Base-by-base conservation (phyloP, 1,140 invertebrate species). In the Heterodera schachtii region DNA sequence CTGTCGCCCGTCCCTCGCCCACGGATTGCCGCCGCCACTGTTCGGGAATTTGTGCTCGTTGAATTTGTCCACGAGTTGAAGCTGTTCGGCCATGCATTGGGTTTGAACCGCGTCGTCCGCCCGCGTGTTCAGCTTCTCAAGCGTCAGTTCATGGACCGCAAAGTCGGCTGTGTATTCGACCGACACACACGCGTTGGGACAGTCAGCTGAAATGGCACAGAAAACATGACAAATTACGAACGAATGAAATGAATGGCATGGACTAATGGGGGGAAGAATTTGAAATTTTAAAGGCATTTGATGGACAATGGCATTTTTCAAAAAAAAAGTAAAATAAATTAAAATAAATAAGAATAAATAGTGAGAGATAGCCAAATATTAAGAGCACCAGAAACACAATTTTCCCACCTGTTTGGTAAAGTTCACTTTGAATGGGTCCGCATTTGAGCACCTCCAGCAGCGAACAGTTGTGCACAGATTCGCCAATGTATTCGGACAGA, bases 81-180 rank as follows among this genome's bases (percentile, higher is more conserved):
- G 79, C 21, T 82, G 78, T 73, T 82, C 81, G 16, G 57, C 57
- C 44, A 73, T 74, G n/a, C n/a, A 69, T 3, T 21, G 31, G 43
- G 8, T 74, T 3, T 81, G 13, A n/a, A 74, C 67, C n/a, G 69
- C 79, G 19, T 81, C 66, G 3, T 52, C 75, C 1, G 81, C 52
- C 46, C 78, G 73, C 31, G 73, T 64, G 60, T 82, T 69, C 19
- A 82, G 69, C 79, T 75, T 81, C 74, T 82, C 81, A 6, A 82
- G 19, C 19, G 81, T 82, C 46, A 82, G 71, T 13, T 79, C 77
- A 46, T 49, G 71, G 1, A 73, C 46, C 16, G 77, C 81, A 31
- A 82, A 79, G 19, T 74, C 77, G 16, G 67, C 60, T 0, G 76
- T 57, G 47, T 80, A 82, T 66, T 81, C 81, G 16, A 64, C 64